phyloP scores from a whole-genome alignment of 2,888 invertebrate species.

The Brachyopa scutellaris region DNA sequence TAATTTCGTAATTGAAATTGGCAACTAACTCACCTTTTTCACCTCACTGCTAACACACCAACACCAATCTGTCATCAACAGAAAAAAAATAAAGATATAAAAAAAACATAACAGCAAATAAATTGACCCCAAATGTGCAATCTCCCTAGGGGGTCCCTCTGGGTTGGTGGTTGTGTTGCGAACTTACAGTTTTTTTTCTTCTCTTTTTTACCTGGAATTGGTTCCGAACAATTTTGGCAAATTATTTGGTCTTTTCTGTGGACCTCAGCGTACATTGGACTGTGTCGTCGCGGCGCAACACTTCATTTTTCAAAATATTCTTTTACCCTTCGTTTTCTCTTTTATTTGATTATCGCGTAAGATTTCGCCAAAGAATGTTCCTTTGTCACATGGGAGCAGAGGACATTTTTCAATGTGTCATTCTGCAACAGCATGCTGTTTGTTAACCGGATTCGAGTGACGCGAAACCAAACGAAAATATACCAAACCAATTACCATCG shows the following conservation, averaged over 20 bases:
- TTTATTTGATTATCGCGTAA: constrained; percentile 57
- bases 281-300: constrained; percentile 61
- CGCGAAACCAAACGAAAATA: neutral
- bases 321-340: constrained; percentile 9
- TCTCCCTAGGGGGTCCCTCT: constrained; percentile 63
- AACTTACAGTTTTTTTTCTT: constrained; percentile 30
- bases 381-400: constrained; percentile 68
- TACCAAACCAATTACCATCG: constrained; percentile 41
- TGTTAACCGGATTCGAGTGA: constrained; percentile 33
- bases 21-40: constrained; percentile 53
- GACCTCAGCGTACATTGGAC: constrained; percentile 30
- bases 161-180: constrained; percentile 28
- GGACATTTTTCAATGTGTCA: constrained; percentile 68
- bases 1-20: constrained; percentile 53
- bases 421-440: constrained; percentile 51
- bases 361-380: constrained; percentile 62
- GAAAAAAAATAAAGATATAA: neutral
- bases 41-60: constrained; percentile 47
- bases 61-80: constrained; percentile 55
- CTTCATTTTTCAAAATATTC: constrained; percentile 65
- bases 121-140: constrained; percentile 67
- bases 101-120: constrained; percentile 36
- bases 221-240: constrained; percentile 60
- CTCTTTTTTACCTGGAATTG: constrained; percentile 61
- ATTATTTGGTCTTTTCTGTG: constrained; percentile 65